phyloP scores from a whole-genome alignment of 2,113 vertebrate genomes.

The Malurus cyaneus region DNA sequence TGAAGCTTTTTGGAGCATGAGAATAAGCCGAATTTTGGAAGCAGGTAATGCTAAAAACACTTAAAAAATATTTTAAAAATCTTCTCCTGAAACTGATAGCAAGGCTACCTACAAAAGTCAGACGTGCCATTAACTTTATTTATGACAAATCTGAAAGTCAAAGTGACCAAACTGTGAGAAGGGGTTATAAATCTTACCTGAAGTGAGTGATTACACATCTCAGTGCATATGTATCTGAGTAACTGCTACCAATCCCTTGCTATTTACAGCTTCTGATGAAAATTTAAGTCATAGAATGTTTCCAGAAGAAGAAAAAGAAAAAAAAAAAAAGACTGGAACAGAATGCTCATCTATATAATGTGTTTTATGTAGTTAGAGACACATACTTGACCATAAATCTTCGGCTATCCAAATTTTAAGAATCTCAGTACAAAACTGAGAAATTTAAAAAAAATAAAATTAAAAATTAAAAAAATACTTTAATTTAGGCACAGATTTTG shows the following conservation, averaged over 20 bases:
- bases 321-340: background rate
- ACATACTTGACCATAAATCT: background rate
- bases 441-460: background rate
- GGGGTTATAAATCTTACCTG: background rate
- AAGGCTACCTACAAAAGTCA: background rate
- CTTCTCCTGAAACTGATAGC: background rate
- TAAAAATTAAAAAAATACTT: background rate
- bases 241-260: background rate
- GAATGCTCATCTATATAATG: fast-evolving
- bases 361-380: background rate
- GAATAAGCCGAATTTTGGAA: background rate
- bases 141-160: background rate
- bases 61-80: background rate
- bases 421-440: background rate
- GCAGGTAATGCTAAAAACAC: background rate
- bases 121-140: background rate
- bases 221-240: background rate
- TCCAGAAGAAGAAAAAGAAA: background rate
- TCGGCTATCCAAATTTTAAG: background rate
- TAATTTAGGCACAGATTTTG: background rate
- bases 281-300: background rate
- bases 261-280: background rate
- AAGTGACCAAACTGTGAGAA: background rate
- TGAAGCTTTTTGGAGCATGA: background rate
- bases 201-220: background rate